Percentiles rank a stretch among this genome's conserved stretches.
Evolutionary conservation across 2,888 invertebrate genomes (phyloP).

Genomic region (Molanna angustata): DNA sequence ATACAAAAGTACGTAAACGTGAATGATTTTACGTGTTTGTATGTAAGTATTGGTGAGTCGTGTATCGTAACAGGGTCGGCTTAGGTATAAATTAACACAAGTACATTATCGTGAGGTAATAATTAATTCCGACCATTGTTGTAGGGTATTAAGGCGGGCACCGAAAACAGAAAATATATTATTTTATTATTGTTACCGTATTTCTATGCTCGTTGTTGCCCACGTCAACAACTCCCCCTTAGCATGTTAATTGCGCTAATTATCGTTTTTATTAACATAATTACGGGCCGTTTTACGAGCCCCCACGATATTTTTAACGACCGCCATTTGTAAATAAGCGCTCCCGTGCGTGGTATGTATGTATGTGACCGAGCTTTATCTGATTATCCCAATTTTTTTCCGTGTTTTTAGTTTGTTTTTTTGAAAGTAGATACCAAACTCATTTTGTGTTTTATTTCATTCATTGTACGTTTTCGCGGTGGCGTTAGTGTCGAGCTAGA

Average conservation of each 20-base stretch:
- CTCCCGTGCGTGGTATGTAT: background rate
- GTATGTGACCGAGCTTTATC: conserved; percentile 5
- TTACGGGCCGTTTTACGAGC: conserved; percentile 13
- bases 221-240: conserved; percentile 1
- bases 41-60: no score
- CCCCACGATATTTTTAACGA: conserved; percentile 12
- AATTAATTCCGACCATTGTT: conserved; percentile 16
- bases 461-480: no score
- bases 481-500: no score
- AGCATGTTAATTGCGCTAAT: conserved; percentile 22
- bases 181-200: conserved; percentile 1
- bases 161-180: conserved; percentile 6
- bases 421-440: no score
- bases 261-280: conserved; percentile 24
- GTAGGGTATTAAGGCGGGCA: background rate
- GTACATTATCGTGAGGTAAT: background rate
- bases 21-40: no score
- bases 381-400: no score
- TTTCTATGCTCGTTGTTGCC: no score
- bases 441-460: no score
- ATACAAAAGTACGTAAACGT: no score
- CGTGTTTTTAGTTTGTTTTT: no score
- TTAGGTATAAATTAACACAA: no score
- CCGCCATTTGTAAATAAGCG: conserved; percentile 7
- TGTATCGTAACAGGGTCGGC: no score